Base-by-base conservation (phyloP, 2,797 vertebrate species). In the Lepidocolaptes lacrymiger region DNA sequence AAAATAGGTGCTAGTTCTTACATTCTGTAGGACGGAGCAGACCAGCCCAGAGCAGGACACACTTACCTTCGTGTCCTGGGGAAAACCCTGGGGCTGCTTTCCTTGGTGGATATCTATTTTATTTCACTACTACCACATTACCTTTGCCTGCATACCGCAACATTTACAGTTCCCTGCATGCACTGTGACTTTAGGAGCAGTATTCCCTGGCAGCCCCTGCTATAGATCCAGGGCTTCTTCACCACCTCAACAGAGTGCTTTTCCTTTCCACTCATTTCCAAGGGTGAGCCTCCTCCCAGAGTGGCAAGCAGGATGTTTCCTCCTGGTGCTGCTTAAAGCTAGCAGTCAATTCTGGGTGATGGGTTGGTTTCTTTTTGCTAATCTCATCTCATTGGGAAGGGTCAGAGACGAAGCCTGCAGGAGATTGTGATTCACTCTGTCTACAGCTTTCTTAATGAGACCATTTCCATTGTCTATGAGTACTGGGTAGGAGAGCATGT, bases 1-100 rank as follows among this genome's bases (percentile, higher is more conserved):
- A 87, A 91, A 93, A 90, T 36, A 92, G 83, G 76, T 93, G 82
- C 74, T 79, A 88, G 48, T 78, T 88, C 63, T 91, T 66, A 55
- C 1, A 2, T 72, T 88, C 56, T 37, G 13, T 88, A 44, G 75
- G 34, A 91, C 8, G 66, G 21, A 90, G 56, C 51, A 69, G 59
- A 79, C 5, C 41, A 56, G 66, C 43, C 26, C 39, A 90, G 67
- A 74, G 64, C 55, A 93, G 79, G 72, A 80, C 13, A 41, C 41
- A 59, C 18, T 63, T 59, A 55, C 43, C 51, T n/a, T 30, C 2
- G 1, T 6, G 4, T 69, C 69, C 41, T 3, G 4, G 61, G 32
- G 36, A 76, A 72, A 80, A 41, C 0, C 0, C 15, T 39, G n/a
- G n/a, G 44, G 15, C 48, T 86, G 39, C 44, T 91, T 56, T 55